Base-by-base conservation (phyloP, 2,113 vertebrate species). In the Balaeniceps rex region DNA sequence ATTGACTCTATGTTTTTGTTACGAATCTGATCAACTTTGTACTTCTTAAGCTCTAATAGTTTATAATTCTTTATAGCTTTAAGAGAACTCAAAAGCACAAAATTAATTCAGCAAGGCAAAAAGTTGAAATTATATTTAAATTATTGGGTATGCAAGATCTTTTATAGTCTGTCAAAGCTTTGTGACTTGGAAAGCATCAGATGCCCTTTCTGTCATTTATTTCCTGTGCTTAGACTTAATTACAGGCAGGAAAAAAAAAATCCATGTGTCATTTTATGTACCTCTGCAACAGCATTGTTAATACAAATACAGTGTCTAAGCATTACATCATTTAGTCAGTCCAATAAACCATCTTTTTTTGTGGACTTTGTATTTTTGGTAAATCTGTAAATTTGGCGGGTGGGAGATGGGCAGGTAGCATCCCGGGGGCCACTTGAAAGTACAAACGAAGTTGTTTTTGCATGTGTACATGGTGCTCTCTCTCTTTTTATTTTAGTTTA, bases 291-390 rank as follows among this genome's bases (percentile, higher is more conserved):
- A 76, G 42, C 70, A 16, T 38, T 82, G 61, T 89, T 84, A 57
- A 88, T 95, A 63, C 33, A 88, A 81, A 61, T 70, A 40, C 16
- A 76, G 28, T 77, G 29, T 63, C 94, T 88, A 90, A 88, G 69
- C 68, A 79, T 91, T 81, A 26, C 38, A 72, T 90, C 58, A 51
- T 78, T 90, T 96, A 92, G 63, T 93, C 61, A 78, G 57, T 83
- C 68, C 83, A 97, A 94, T 97, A 97, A 98, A 92, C 66, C 38
- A 19, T 71, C 54, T 60, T 84, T 80, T 97, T 96, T 91, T 89
- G 91, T 96, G 75, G 38, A 57, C 3, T 2, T 47, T 85, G 54
- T 60, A 40, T 90, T 69, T 86, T 83, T 54, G 55, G 8, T 65
- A 80, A 71, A 87, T 78, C 44, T 74, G 36, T 93, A 18, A 7